Conservation (phyloP, 1,140 invertebrate genomes). For the Anadara kagoshimensis region DNA sequence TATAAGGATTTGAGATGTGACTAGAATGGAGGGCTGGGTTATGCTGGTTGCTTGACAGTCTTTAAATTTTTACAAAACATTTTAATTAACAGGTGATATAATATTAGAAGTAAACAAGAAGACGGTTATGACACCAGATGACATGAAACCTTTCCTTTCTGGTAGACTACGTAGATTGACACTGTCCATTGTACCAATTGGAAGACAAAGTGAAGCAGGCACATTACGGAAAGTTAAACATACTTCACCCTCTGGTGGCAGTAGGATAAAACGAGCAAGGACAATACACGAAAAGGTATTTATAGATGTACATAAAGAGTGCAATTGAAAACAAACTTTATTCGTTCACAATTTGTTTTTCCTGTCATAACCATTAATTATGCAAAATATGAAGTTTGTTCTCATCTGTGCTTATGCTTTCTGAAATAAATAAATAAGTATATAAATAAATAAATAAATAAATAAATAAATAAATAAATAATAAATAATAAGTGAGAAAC, state of each 20-base stretch:
- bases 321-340: too few species aligned
- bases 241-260: conserved; percentile 13
- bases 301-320: not conserved
- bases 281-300: conserved; percentile 66
- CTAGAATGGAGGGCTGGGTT: too few species aligned
- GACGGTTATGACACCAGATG: conserved; percentile 40
- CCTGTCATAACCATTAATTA: too few species aligned
- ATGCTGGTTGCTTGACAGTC: too few species aligned
- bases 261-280: conserved; percentile 58
- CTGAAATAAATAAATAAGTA: too few species aligned
- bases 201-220: conserved; percentile 26
- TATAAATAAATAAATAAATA: too few species aligned
- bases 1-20: too few species aligned
- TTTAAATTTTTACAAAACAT: not conserved
- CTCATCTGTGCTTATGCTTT: too few species aligned
- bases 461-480: too few species aligned
- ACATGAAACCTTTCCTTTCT: conserved; percentile 49
- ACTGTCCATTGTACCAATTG: conserved; percentile 59
- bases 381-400: too few species aligned
- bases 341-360: too few species aligned
- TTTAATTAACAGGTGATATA: conserved; percentile 65
- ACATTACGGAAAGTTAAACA: conserved; percentile 43
- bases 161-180: conserved; percentile 49
- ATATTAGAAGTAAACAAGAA: conserved; percentile 65
- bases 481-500: too few species aligned